Base-by-base conservation (phyloP, 2,797 vertebrate species). In the Sebastes matsubarae region DNA sequence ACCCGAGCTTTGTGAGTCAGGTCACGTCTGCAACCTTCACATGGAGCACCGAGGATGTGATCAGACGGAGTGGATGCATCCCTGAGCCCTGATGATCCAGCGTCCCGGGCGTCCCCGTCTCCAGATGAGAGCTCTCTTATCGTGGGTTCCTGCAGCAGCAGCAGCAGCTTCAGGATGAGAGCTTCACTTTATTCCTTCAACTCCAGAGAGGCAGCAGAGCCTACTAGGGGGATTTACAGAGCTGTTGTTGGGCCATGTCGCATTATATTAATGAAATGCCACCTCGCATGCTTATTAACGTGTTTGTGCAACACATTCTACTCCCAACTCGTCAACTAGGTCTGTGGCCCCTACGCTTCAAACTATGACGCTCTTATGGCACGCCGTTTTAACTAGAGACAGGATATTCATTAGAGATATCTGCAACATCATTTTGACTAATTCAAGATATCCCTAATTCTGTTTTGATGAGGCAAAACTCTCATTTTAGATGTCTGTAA, bases 41-140 rank as follows among this genome's bases (percentile, higher is more conserved):
- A 69, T 55, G 25, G 57, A 34, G 36, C 57, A 6, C 57, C 25
- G 79, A 79, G 71, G 72, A 73, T 66, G 77, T 64, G 74, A 86
- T 81, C 84, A 87, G 81, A 75, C 68, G 29, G 55, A 76, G 60
- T 14, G 36, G 71, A 57, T 73, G 67, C 59, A 81, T 79, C 71
- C 68, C 66, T 64, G 64, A 84, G 67, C 69, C 16, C 25, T 22
- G 64, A 82, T 83, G 77, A 89, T 85, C 82, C 73, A 22, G 32
- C n/a, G 30, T 81, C 79, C 71, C 81, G 30, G 30, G 64, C 32
- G 79, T 54, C 81, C 27, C 29, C 22, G 36, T 58, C 60, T 68
- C 72, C 59, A 72, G 81, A 77, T 68, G 66, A 90, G 58, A 88
- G 76, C 69, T 52, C 69, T 87, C 69, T 87, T 84, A 81, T 86